These are phyloP conservation scores for Zaprionus obscuricornis DNA, from an alignment of 2,888 invertebrate species.

Conservation along the genomic window DNA sequence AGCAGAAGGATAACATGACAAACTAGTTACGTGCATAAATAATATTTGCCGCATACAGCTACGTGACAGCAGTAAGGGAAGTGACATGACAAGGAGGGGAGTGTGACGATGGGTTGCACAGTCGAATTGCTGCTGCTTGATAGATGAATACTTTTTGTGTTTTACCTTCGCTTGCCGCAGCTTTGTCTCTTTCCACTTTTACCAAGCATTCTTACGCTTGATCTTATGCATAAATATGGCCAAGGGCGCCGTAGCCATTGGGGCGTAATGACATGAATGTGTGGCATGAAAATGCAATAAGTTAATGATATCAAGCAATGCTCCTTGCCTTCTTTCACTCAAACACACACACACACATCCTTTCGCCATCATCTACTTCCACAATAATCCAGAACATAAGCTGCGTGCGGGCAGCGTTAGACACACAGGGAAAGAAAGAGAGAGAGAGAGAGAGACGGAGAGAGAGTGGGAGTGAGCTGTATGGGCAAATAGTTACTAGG, in stretches of 20 bases:
- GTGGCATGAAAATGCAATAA: constrained; percentile 70
- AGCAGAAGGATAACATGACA: constrained; percentile 71
- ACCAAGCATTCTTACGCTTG: constrained; percentile 33
- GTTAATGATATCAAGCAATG: constrained; percentile 67
- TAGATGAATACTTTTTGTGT: constrained; percentile 61
- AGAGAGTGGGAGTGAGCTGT: too few species aligned
- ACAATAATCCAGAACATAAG: constrained; percentile 33
- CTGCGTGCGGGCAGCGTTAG: constrained; percentile 1
- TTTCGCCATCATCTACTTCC: too few species aligned
- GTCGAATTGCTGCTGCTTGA: constrained; percentile 39
- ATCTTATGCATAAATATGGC: constrained; percentile 73
- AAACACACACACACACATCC: constrained; percentile 1
- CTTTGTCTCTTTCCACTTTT: too few species aligned
- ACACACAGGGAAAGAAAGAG: too few species aligned
- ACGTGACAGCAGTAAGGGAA: constrained; percentile 23
- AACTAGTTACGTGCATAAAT: constrained; percentile 77
- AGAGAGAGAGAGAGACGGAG: too few species aligned
- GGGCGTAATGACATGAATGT: constrained; percentile 20
- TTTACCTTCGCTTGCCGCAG: background rate
- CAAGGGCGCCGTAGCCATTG: constrained; percentile 17
- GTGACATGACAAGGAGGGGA: background rate
- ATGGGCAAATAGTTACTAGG: too few species aligned
- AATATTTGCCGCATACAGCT: constrained; percentile 54
- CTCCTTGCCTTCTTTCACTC: background rate
- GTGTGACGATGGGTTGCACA: constrained; percentile 7